Evolutionary conservation across 2,113 vertebrate species (phyloP), one percentile per base, ranked within the genome.

Genomic region (Myotis yumanensis): DNA sequence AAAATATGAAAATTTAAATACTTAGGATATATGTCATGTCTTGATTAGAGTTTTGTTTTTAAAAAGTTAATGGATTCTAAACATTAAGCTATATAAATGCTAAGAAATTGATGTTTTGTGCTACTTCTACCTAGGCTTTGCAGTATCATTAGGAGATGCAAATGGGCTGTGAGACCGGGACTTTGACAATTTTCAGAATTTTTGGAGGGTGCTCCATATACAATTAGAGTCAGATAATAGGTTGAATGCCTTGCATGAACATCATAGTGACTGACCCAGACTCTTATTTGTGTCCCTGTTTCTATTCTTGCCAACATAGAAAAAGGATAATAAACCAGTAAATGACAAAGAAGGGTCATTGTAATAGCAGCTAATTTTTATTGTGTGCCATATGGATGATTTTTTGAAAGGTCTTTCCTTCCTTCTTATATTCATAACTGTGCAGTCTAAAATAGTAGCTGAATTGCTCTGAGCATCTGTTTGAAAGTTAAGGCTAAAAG

Each of bases 401-500:
- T 68, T 40, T 37, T 59, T 84, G 35, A 77, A 95, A 89, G 18
- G 18, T 18, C 8, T 75, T 92, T 83, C 14, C 16, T 89, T 81
- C 57, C 23, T 95, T 73, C 75, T 75, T 86, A 69, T 40, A 40
- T n/a, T 52, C 62, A 86, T 79, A 94, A 37, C 28, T 92, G 25
- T 83, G 23, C n/a, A 48, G 32, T 32, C 83, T 90, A 43, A 90
- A 94, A 95, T 94, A 91, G 30, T 40, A 76, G 32, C 23, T 84
- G 48, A 95, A 94, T 84, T 91, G n/a, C 76, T 93, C 89, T 95
- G 59, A 35, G 82, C 64, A 40, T 32, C 59, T 86, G 32, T 69
- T 84, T 91, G 92, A 95, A 94, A 89, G 64, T 81, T 35, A 85
- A 35, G 71, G n/a, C 54, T 91, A 68, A 91, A 95, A 68, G 54